Evolutionary conservation across 2,797 vertebrate species (phyloP).

Genomic region (Emys orbicularis): DNA sequence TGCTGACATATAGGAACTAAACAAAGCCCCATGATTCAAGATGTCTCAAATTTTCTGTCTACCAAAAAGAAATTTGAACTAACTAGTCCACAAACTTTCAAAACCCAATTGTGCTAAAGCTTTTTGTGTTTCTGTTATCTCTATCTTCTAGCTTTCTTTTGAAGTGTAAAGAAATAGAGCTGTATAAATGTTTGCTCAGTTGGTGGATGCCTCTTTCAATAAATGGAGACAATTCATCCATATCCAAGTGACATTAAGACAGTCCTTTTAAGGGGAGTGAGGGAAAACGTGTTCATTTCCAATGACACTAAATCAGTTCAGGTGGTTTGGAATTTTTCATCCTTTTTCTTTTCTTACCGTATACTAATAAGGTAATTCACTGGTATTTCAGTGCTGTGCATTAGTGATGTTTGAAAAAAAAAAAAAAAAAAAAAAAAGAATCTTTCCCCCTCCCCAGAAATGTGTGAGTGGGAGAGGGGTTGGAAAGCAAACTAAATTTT

Average conservation of each 20-base stretch:
- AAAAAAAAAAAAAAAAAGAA: background rate
- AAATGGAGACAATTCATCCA: background rate
- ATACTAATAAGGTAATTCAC: background rate
- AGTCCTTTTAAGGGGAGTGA: rapidly evolving
- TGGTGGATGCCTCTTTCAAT: background rate
- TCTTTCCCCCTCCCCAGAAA: background rate
- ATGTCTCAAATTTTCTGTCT: background rate
- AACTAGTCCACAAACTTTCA: background rate
- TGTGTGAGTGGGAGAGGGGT: slow-evolving; percentile 5
- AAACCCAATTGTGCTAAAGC: background rate
- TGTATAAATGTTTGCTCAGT: background rate
- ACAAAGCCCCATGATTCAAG: background rate
- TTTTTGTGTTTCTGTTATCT: slow-evolving; percentile 34
- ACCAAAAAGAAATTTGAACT: background rate
- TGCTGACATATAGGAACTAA: background rate
- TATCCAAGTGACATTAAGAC: background rate
- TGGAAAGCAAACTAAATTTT: slow-evolving; percentile 35
- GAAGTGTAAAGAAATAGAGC: background rate
- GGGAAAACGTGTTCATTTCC: background rate
- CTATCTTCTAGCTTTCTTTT: background rate
- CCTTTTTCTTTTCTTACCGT: background rate
- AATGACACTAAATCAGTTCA: background rate
- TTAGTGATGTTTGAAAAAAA: background rate
- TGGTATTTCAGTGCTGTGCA: background rate
- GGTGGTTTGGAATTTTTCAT: background rate